Evolutionary conservation across 2,797 vertebrate species (phyloP), one percentile per base, ranked within the genome.

Genomic region (Dicrostonyx torquatus): DNA sequence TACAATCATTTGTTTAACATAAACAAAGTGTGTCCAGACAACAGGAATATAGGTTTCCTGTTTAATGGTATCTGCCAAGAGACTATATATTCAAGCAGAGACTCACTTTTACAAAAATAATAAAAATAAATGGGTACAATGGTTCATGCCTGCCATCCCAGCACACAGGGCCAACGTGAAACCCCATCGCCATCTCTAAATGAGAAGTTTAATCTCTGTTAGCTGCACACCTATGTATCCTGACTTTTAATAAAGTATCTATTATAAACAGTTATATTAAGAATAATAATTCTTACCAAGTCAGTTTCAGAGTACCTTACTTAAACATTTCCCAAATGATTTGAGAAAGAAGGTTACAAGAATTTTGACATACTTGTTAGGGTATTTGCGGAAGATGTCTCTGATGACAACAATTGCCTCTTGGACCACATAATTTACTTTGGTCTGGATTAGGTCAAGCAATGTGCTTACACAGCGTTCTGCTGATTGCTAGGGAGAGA

Each of bases 391-490:
- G 97, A 99, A 99, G 97, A 99, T 99, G 96, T 99, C 98, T 62
- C 98, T 98, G 97, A 99, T 99, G 96, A 99, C 98, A 34, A 99
- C 98, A 18, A 99, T 98, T 2, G 98, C 98, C 76, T 99, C 98
- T 97, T 99, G 98, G 29, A 99, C 99, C 58, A 99, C 98, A 3
- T 99, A 99, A 97, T 99, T 99, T 72, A 99, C 99, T 97, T 99
- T 99, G 85, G 98, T 99, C 97, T 99, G 99, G 97, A 99, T 99
- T 95, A 99, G 98, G 94, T 99, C 98, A 45, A 99, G 98, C 89
- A 99, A 97, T 0, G 98, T 99, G 98, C 98, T 99, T 62, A 99
- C 99, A 22, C 99, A 99, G 76, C 98, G 98, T 94, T 99, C 99
- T 0, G 99, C 98, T 78, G 98, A 99, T 98, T 99, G 99, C 99